Evolutionary conservation across 2,888 invertebrate species (phyloP).

Genomic region (Aethes cnicana): DNA sequence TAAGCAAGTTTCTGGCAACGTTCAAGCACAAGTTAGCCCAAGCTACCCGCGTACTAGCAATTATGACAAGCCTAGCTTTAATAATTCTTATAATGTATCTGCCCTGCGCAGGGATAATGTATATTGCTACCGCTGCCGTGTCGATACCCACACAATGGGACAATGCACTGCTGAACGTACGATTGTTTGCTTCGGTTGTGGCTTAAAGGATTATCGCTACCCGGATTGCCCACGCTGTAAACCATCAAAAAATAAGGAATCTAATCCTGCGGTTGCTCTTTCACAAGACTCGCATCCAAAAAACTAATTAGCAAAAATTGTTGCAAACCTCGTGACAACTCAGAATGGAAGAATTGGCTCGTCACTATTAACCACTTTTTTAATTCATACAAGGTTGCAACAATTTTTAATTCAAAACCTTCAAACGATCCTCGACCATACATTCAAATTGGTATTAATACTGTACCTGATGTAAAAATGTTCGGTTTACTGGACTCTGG

Average conservation of each 20-base stretch:
- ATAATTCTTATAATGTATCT: background rate
- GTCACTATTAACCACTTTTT: background rate
- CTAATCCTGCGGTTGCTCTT: background rate
- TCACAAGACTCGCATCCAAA: conserved; percentile 1
- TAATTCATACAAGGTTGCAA: background rate
- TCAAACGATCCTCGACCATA: background rate
- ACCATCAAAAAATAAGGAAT: too few species aligned
- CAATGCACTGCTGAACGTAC: background rate
- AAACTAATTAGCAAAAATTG: background rate
- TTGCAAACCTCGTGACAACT: background rate
- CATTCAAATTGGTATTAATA: background rate
- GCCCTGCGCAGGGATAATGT: background rate
- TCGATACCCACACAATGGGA: background rate
- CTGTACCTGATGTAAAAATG: background rate
- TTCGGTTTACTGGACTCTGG: background rate
- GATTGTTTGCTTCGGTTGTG: background rate
- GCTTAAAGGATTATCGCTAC: background rate
- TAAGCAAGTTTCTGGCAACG: too few species aligned
- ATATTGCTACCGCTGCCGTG: background rate
- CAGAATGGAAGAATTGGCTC: background rate
- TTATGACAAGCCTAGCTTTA: background rate
- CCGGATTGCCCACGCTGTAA: background rate
- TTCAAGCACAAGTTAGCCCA: too few species aligned
- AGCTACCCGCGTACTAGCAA: background rate
- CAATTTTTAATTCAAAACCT: background rate